phyloP scores from a whole-genome alignment of 1,140 invertebrate species.

The Cylas formicarius region DNA sequence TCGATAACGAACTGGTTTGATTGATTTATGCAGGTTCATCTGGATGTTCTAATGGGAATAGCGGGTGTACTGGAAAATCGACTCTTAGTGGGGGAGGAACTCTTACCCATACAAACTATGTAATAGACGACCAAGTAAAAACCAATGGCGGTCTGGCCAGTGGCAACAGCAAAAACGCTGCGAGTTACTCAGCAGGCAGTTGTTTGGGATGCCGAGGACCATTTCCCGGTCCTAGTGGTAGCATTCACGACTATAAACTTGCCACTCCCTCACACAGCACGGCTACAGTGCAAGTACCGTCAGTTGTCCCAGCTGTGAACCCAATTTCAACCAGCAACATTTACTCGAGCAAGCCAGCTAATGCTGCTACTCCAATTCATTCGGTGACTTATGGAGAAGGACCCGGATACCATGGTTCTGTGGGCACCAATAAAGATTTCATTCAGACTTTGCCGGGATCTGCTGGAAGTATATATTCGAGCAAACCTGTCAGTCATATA shows the following conservation, averaged over 20 bases:
- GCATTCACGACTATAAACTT: conserved; percentile 27
- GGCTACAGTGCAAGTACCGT: not conserved
- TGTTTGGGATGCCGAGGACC: conserved; percentile 24
- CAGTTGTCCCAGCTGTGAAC: not conserved
- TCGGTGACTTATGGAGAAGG: too few species aligned
- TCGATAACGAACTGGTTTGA: too few species aligned
- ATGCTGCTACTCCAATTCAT: not conserved
- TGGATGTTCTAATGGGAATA: too few species aligned
- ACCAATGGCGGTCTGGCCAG: too few species aligned
- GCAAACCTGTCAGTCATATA: conserved; percentile 11
- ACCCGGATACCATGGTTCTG: too few species aligned
- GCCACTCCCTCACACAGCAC: conserved; percentile 6
- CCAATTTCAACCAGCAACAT: too few species aligned
- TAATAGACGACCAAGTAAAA: too few species aligned
- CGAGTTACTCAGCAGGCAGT: conserved; percentile 5
- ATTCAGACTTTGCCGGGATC: conserved; percentile 14
- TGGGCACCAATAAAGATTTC: not conserved
- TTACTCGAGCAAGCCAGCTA: conserved; percentile 20
- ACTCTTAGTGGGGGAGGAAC: too few species aligned
- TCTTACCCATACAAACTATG: too few species aligned
- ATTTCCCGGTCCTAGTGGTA: conserved; percentile 30
- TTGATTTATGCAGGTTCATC: too few species aligned
- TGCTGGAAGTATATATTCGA: conserved; percentile 17
- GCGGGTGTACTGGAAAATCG: too few species aligned
- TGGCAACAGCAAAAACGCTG: too few species aligned